Percentiles rank a stretch among this genome's conserved stretches.
These are phyloP conservation scores for Tyto alba DNA, from an alignment of 2,113 vertebrate genomes.

Conservation along the genomic window DNA sequence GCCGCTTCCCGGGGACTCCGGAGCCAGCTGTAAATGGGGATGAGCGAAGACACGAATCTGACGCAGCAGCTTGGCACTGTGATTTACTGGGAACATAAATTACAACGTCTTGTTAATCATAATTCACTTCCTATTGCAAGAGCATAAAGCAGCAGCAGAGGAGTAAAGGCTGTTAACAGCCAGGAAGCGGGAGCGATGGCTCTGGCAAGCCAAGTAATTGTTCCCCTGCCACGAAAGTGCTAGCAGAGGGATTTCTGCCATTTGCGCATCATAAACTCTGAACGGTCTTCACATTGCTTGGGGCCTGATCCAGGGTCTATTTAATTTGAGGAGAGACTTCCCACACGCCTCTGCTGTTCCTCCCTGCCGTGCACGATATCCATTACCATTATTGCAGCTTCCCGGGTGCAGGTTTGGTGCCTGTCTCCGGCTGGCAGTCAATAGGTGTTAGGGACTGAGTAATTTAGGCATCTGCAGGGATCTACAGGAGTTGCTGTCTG, in stretches of 20 bases:
- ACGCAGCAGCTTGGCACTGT: background rate
- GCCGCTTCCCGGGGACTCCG: background rate
- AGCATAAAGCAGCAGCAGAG: slow-evolving; percentile 1
- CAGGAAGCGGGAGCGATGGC: background rate
- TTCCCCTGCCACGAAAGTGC: background rate
- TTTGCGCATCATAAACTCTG: background rate
- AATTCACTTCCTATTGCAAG: slow-evolving; percentile 25
- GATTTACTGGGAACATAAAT: slow-evolving; percentile 43
- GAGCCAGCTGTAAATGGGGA: background rate
- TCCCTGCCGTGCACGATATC: accelerated
- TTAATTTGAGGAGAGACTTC: background rate
- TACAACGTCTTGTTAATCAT: slow-evolving; percentile 10
- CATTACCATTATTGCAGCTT: accelerated
- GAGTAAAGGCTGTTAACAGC: background rate
- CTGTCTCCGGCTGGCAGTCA: background rate
- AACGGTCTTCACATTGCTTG: background rate
- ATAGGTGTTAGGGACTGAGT: background rate
- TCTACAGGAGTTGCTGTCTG: background rate
- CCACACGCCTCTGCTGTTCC: background rate
- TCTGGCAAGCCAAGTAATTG: background rate
- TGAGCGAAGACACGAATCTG: background rate
- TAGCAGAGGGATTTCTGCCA: slow-evolving; percentile 24
- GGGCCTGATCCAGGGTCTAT: background rate
- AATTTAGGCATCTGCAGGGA: background rate
- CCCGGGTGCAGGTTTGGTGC: accelerated